Conservation (phyloP, 2,888 invertebrate species). For the Cheilosia scutellata region DNA sequence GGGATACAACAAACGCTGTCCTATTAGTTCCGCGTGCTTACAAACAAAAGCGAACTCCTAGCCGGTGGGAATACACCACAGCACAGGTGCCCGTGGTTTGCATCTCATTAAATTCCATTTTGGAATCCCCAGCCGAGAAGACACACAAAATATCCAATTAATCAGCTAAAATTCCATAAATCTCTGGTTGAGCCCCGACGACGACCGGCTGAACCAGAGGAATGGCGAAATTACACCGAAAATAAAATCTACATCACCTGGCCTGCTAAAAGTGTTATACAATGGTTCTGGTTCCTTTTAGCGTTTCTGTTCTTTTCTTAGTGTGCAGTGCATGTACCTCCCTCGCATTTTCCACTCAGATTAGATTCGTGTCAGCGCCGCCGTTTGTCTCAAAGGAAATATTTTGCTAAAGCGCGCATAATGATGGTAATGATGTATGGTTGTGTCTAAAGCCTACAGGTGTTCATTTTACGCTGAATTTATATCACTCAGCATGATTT, state of each 20-base stretch:
- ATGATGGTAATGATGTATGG: not conserved
- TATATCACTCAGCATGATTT: constrained; percentile 13
- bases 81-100: constrained; percentile 48
- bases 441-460: constrained; percentile 11
- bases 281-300: not conserved
- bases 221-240: constrained; percentile 12
- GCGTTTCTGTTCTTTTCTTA: not conserved
- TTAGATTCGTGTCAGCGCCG: no score
- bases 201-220: constrained; percentile 18
- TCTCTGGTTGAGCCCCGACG: constrained; percentile 14
- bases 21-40: not conserved
- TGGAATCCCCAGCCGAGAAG: constrained; percentile 32
- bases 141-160: constrained; percentile 42
- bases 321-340: no score
- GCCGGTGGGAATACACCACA: constrained; percentile 7
- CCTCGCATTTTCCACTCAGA: no score
- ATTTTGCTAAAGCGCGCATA: no score
- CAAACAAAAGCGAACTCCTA: not conserved
- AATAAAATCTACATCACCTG: constrained; percentile 31
- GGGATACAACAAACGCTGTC: no score
- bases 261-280: no score
- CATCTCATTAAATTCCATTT: constrained; percentile 47
- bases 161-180: constrained; percentile 56
- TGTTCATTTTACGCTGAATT: constrained; percentile 6
- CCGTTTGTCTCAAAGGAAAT: no score